Conservation (phyloP, 2,113 vertebrate genomes). For the Psophia crepitans region DNA sequence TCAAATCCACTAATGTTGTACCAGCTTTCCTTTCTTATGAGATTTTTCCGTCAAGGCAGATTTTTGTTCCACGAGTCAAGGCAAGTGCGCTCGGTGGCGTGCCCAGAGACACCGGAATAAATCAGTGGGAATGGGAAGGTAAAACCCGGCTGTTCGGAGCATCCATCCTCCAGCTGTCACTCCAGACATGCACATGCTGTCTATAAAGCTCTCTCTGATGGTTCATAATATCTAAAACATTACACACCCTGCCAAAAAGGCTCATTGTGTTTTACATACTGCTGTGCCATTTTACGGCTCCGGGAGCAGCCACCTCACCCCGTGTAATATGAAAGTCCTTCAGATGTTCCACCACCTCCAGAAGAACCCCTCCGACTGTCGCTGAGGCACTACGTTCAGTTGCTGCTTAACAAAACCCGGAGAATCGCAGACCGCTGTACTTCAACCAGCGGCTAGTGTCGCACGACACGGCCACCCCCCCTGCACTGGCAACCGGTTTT, state of each 20-base stretch:
- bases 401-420: not conserved
- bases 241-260: not conserved
- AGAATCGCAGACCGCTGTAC: accelerated
- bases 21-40: not conserved
- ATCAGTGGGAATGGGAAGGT: not conserved
- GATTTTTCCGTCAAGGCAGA: not conserved
- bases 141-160: not conserved
- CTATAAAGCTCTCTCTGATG: not conserved
- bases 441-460: not conserved
- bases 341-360: not conserved
- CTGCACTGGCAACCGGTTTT: accelerated
- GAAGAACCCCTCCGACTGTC: not conserved
- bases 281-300: not conserved
- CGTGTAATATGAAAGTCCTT: not conserved
- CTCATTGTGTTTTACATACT: not conserved
- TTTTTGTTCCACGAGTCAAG: not conserved
- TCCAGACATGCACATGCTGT: not conserved
- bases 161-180: not conserved
- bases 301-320: not conserved
- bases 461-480: accelerated
- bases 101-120: not conserved
- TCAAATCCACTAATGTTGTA: not conserved
- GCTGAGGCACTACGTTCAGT: not conserved
- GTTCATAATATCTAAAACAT: not conserved
- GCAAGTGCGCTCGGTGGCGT: not conserved